Evolutionary conservation across 2,888 invertebrate genomes (phyloP).

Genomic region (Myopa tessellatipennis): DNA sequence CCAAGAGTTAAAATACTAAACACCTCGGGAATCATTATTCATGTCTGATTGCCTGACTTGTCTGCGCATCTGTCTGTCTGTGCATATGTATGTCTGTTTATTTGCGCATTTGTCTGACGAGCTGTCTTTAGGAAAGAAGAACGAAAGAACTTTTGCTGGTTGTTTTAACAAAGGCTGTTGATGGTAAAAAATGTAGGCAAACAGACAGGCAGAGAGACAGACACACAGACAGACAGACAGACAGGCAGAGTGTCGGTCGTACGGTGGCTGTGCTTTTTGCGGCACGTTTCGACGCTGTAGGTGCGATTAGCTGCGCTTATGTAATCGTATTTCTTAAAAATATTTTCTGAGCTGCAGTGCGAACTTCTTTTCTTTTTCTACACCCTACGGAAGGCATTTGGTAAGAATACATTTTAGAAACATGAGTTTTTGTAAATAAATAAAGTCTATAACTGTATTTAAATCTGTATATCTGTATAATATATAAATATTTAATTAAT

Average conservation of each 20-base stretch:
- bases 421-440: background rate
- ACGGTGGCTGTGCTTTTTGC: background rate
- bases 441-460: background rate
- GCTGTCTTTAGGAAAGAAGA: background rate
- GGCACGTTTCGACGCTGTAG: slow-evolving; percentile 28
- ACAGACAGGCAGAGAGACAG: background rate
- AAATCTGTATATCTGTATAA: background rate
- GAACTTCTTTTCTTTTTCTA: background rate
- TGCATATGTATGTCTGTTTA: background rate
- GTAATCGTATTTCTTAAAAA: background rate
- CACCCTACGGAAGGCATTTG: background rate
- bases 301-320: slow-evolving; percentile 31
- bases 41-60: slow-evolving; percentile 32
- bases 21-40: slow-evolving; percentile 37
- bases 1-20: slow-evolving; percentile 31
- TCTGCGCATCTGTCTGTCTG: slow-evolving; percentile 15
- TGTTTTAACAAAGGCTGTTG: background rate
- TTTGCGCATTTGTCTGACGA: slow-evolving; percentile 6
- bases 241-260: background rate
- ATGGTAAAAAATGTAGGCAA: background rate
- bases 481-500: background rate
- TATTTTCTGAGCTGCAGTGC: background rate
- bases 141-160: background rate
- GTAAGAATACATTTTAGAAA: background rate
- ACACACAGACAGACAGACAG: background rate